phyloP scores from a whole-genome alignment of 2,113 vertebrate species.

The Otocyon megalotis region DNA sequence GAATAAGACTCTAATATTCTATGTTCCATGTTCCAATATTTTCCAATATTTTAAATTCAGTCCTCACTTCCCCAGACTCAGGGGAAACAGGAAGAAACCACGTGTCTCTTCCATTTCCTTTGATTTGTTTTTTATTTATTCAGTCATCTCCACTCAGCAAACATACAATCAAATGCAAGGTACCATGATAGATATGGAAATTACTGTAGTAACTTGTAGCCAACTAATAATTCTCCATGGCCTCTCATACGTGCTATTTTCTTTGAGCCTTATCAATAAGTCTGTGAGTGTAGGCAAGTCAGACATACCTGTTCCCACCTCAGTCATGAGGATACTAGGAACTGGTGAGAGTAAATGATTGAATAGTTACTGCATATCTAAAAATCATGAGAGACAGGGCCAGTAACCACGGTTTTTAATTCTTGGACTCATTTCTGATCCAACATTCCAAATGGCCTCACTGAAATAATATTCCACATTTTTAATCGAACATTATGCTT shows the following conservation, averaged over 20 bases:
- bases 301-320: neutral
- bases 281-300: neutral
- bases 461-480: neutral
- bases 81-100: neutral
- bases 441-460: neutral
- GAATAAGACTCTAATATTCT: neutral
- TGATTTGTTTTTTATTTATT: slow-evolving; percentile 8
- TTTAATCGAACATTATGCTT: neutral
- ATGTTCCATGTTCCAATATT: neutral
- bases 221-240: neutral
- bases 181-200: neutral
- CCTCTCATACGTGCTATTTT: neutral
- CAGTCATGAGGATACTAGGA: neutral
- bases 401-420: neutral
- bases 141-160: neutral
- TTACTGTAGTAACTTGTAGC: neutral
- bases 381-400: neutral
- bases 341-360: neutral
- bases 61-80: neutral
- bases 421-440: neutral
- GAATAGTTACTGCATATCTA: neutral
- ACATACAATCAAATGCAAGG: neutral
- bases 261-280: neutral
- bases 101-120: neutral
- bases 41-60: neutral